These are phyloP conservation scores for Entomyzon cyanotis DNA, from an alignment of 2,113 vertebrate genomes.

Conservation along the genomic window DNA sequence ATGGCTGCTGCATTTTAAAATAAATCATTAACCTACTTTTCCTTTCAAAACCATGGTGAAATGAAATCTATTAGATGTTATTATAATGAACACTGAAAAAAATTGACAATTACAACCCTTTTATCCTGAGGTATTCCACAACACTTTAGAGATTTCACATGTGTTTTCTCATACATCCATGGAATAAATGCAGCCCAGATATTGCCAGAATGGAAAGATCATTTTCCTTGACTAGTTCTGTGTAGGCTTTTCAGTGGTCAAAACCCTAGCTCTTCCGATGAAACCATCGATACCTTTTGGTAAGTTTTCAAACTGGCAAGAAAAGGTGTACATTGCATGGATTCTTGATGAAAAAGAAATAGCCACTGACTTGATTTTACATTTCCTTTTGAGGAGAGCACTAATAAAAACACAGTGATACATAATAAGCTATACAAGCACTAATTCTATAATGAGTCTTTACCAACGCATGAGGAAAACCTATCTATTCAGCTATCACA, in stretches of 20 bases:
- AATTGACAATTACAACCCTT: not conserved
- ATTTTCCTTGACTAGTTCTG: not conserved
- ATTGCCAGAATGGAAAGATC: not conserved
- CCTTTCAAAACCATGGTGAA: not conserved
- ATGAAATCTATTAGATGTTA: not conserved
- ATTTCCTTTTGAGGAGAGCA: constrained; percentile 4
- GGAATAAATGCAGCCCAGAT: not conserved
- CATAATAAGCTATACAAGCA: not conserved
- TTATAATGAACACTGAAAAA: not conserved
- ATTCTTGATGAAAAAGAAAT: constrained; percentile 1
- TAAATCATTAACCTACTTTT: not conserved
- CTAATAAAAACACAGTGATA: not conserved
- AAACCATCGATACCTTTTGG: not conserved
- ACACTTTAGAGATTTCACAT: not conserved
- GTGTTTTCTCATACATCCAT: not conserved
- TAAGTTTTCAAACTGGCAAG: not conserved
- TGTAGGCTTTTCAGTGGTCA: not conserved
- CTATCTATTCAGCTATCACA: not conserved
- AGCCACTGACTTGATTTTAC: not conserved
- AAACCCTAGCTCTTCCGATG: not conserved
- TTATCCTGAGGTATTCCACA: not conserved
- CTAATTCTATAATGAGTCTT: constrained; percentile 37
- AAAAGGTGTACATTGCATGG: not conserved
- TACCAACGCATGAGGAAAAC: constrained; percentile 19
- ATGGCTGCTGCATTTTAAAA: not conserved